Base-by-base conservation (phyloP, 35 echinoderm and acorn worm species). In the Ophiothrix spiculata region DNA sequence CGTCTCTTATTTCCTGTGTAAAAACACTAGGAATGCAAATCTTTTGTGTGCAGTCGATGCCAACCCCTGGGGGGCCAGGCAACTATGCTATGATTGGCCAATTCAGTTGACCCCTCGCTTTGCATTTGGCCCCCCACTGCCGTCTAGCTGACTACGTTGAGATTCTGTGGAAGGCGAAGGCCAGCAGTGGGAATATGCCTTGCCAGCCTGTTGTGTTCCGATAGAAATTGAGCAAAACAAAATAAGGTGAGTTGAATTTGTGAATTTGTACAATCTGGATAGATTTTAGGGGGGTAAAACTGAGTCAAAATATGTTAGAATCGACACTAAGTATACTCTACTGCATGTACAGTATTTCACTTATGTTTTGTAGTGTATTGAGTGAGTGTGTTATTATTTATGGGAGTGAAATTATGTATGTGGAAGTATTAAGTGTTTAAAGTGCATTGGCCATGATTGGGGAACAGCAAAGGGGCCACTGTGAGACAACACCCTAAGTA, bases 81-180 rank as follows among this genome's bases (percentile, higher is more conserved):
- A 12, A 25, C 60, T 69, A 69, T 69, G 60, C 60, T 10, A 69
- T 69, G 60, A 69, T 69, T 69, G 60, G 60, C 29, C 23, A 69
- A 69, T n/a, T 25, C 6, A 69, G 60, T 69, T 69, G 60, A 69
- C 60, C 60, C 60, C 60, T 69, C 60, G 60, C 60, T 25, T 69
- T 69, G 60, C 60, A 69, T 69, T 69, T 69, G 60, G 60, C 60
- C 60, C 60, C 60, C 60, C 60, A 69, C 60, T 69, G 60, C 60
- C 60, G 60, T 69, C 60, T 69, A 1, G 8, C 16, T 25, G 60
- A 69, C 60, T 69, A 28, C 60, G 29, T 12, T 69, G 10, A 69
- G 60, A 2, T 69, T 69, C 29, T 69, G 60, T n/a, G n/a, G n/a
- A n/a, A n/a, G n/a, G 29, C 25, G 60, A 69, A 69, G 60, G 60